phyloP scores from a whole-genome alignment of 2,888 invertebrate genomes.

The Glyphotaelius pellucidus region DNA sequence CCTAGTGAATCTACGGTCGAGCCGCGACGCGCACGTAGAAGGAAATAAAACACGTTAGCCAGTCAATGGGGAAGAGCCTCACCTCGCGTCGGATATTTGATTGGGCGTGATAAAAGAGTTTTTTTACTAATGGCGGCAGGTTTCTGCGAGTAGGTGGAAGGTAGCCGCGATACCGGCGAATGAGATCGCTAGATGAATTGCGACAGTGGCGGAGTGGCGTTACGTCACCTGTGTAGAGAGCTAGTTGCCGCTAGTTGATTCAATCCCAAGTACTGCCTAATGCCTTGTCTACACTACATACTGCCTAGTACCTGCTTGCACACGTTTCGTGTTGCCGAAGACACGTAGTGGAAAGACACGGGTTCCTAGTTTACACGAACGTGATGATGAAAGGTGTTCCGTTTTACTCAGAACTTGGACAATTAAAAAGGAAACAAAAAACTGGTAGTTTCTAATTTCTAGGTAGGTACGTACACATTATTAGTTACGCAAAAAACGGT shows the following conservation, averaged over 20 bases:
- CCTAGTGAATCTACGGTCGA: conserved; percentile 24
- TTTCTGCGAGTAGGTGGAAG: neutral
- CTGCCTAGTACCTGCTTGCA: neutral
- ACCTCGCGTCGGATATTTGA: neutral
- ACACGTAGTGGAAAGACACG: conserved; percentile 42
- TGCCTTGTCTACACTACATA: too few species aligned
- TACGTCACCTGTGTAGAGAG: conserved; percentile 46
- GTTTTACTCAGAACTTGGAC: neutral
- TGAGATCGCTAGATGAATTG: conserved; percentile 56
- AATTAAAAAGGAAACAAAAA: too few species aligned
- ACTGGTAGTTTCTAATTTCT: neutral
- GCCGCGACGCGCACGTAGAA: conserved; percentile 24
- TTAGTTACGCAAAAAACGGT: neutral
- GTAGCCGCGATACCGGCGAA: conserved; percentile 36
- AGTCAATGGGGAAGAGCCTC: conserved; percentile 28
- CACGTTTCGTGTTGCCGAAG: conserved; percentile 20
- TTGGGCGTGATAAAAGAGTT: neutral
- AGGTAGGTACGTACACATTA: neutral
- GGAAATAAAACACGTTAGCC: neutral
- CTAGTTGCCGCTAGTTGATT: conserved; percentile 2
- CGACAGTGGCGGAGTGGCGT: conserved; percentile 43
- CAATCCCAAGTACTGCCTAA: neutral
- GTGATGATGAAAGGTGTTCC: neutral
- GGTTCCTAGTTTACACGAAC: neutral
- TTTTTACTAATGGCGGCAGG: conserved; percentile 24